These are phyloP conservation scores for Cirrhinus mrigala DNA, from an alignment of 2,797 vertebrate genomes.

Conservation along the genomic window DNA sequence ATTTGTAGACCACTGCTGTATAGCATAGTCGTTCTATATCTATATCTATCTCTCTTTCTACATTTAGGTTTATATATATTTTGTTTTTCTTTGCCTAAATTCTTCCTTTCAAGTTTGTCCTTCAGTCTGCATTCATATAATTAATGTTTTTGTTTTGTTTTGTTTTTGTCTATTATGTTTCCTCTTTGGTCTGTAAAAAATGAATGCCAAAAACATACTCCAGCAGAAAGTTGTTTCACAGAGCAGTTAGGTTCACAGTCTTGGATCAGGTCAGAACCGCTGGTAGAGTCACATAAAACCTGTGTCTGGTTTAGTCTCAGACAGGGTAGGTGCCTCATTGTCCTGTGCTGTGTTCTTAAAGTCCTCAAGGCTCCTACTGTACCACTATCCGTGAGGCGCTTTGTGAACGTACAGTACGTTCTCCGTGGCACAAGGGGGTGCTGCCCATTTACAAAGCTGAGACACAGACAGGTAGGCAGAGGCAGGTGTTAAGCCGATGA, in stretches of 20 bases:
- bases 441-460: conserved; percentile 82
- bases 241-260: conserved; percentile 70
- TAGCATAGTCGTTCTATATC: conserved; percentile 43
- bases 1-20: conserved; percentile 51
- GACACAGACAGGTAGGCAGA: conserved; percentile 71
- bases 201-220: conserved; percentile 89
- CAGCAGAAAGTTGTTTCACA: conserved; percentile 90
- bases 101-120: conserved; percentile 11
- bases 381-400: conserved; percentile 59
- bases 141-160: conserved; percentile 60
- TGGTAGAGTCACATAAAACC: conserved; percentile 68
- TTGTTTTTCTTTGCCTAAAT: neutral
- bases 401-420: conserved; percentile 69
- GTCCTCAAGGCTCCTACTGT: conserved; percentile 34
- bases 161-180: conserved; percentile 71
- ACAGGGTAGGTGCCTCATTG: conserved; percentile 20
- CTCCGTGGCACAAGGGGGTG: conserved; percentile 76
- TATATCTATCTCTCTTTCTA: conserved; percentile 15
- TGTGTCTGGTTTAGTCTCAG: conserved; percentile 32
- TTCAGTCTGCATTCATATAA: conserved; percentile 35
- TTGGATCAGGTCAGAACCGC: conserved; percentile 71
- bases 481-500: conserved; percentile 77
- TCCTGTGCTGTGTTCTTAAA: neutral
- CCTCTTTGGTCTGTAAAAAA: conserved; percentile 99
- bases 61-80: conserved; percentile 16